Evolutionary conservation across 1,140 invertebrate genomes (phyloP), one percentile per base, ranked within the genome.

Genomic region (Drosophila pallidifrons): DNA sequence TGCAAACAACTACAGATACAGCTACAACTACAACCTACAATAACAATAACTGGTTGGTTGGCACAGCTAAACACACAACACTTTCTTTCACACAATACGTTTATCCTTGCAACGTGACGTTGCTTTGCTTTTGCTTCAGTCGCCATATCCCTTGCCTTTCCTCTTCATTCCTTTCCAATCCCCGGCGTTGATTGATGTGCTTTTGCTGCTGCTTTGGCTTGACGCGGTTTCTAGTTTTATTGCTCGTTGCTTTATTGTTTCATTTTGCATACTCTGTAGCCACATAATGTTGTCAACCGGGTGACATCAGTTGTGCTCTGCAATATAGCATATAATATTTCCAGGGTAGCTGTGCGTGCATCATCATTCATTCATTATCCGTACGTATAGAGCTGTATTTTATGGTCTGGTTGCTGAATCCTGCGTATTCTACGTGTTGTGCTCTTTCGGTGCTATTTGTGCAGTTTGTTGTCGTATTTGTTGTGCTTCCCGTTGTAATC

Each of bases 171-270:
- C 51, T 59, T 35, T 51, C 46, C 71, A 41, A 11, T 65, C 51
- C 58, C 75, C 79, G 25, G 51, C 59, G 83, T 73, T 88, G 83
- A 88, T 88, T 88, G 83, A 88, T 88, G 80, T 88, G 73, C 83
- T 88, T 88, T 88, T 89, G 69, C 45, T 52, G 13, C 13, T 68
- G 46, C 70, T 60, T 70, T 70, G 46, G 68, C 67, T 61, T 79
- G 64, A 77, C 83, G 83, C 74, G 80, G 74, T 88, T 80, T 75
- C 83, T 81, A 75, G 79, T 89, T 88, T 88, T 88, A 88, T 88
- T 88, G 83, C 83, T 69, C 43, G 74, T 77, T 46, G 78, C 70
- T 68, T 86, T 66, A 83, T 88, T 88, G 80, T 83, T 83, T 77
- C 61, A 61, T 16, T 80, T 69, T 60, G 76, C 25, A 65, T 65